These are phyloP conservation scores for Zaprionus gabonicus DNA, from an alignment of 1,140 invertebrate species.

Conservation along the genomic window DNA sequence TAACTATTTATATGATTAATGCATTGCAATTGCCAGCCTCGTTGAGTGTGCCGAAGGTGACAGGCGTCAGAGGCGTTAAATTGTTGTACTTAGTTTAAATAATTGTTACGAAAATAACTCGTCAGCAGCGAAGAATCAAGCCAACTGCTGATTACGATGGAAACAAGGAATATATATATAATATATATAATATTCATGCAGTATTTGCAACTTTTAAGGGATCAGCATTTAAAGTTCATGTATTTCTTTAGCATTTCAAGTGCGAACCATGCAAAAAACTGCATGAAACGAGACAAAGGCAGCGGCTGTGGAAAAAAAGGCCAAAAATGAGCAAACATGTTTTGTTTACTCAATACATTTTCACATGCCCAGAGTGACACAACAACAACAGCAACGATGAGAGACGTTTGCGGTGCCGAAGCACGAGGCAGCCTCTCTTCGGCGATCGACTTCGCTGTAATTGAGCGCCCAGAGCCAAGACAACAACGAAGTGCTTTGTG, in stretches of 20 bases:
- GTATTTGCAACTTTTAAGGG: background rate
- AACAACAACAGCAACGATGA: slow-evolving; percentile 41
- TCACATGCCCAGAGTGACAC: slow-evolving; percentile 38
- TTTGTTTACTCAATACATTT: slow-evolving; percentile 66
- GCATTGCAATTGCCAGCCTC: slow-evolving; percentile 39
- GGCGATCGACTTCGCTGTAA: slow-evolving; percentile 46
- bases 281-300: slow-evolving; percentile 52
- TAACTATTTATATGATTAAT: slow-evolving; percentile 43
- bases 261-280: slow-evolving; percentile 33
- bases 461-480: slow-evolving; percentile 35
- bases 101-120: background rate
- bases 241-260: slow-evolving; percentile 22
- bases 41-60: slow-evolving; percentile 61
- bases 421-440: slow-evolving; percentile 18
- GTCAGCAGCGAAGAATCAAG: background rate
- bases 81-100: slow-evolving; percentile 59
- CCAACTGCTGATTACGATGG: background rate
- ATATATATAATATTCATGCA: background rate
- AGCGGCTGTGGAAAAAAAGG: slow-evolving; percentile 45
- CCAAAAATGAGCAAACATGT: slow-evolving; percentile 36
- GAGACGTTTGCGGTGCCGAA: slow-evolving; percentile 60
- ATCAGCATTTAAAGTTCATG: background rate
- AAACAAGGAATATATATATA: background rate
- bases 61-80: slow-evolving; percentile 67
- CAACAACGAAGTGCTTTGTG: slow-evolving; percentile 78